Evolutionary conservation across 2,888 invertebrate species (phyloP).

Genomic region (Tholera decimalis): DNA sequence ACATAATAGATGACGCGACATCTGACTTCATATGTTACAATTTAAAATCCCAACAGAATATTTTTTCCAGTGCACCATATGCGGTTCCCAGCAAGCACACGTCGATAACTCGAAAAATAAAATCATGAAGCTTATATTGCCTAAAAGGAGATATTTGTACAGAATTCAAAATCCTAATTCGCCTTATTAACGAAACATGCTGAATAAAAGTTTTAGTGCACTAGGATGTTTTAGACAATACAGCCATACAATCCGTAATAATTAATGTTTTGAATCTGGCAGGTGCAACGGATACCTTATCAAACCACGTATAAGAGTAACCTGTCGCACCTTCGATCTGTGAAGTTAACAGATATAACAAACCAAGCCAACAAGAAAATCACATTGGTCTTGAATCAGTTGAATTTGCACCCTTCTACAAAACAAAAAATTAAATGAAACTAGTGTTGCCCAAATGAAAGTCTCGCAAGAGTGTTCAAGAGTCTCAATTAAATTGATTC

Average conservation of each 20-base stretch:
- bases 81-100: slow-evolving; percentile 65
- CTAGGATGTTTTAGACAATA: slow-evolving; percentile 6
- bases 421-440: no score
- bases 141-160: slow-evolving; percentile 77
- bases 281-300: slow-evolving; percentile 63
- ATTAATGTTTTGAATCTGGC: slow-evolving; percentile 66
- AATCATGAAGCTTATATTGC: slow-evolving; percentile 76
- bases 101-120: slow-evolving; percentile 56
- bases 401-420: slow-evolving; percentile 71
- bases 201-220: slow-evolving; percentile 12
- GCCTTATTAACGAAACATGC: slow-evolving; percentile 71
- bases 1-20: neutral
- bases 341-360: slow-evolving; percentile 9
- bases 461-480: no score
- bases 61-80: slow-evolving; percentile 81
- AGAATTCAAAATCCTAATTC: slow-evolving; percentile 77
- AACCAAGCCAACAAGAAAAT: slow-evolving; percentile 74
- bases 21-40: neutral
- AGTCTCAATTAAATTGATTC: no score
- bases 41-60: slow-evolving; percentile 56
- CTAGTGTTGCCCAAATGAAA: no score
- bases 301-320: slow-evolving; percentile 18
- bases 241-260: slow-evolving; percentile 29
- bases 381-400: slow-evolving; percentile 70
- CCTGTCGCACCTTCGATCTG: slow-evolving; percentile 17